Conservation (phyloP, 2,113 vertebrate genomes). For the Burhinus oedicnemus region DNA sequence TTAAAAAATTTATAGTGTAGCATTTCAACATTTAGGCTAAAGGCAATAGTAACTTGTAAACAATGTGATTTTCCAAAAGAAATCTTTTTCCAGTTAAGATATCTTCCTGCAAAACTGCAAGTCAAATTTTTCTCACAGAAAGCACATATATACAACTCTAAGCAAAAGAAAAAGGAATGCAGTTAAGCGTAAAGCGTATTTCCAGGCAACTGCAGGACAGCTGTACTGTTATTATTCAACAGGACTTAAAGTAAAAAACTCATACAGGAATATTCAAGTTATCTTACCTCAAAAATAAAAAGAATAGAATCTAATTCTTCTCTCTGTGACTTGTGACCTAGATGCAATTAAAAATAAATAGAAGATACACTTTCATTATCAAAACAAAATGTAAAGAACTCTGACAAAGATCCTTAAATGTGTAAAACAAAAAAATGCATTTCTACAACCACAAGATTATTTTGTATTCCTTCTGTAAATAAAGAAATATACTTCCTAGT, state of each 20-base stretch:
- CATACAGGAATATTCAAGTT: not conserved
- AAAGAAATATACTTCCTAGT: not conserved
- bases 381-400: not conserved
- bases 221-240: not conserved
- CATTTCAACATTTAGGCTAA: not conserved
- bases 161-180: not conserved
- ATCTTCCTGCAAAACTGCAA: not conserved
- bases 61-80: not conserved
- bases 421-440: not conserved
- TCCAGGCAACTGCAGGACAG: not conserved
- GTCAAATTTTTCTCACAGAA: not conserved
- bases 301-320: conserved; percentile 99
- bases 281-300: conserved; percentile 98
- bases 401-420: not conserved
- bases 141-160: not conserved
- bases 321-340: conserved; percentile 98
- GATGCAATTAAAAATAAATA: conserved; percentile 53
- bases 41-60: not conserved
- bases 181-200: not conserved
- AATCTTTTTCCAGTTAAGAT: not conserved
- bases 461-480: not conserved
- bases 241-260: not conserved
- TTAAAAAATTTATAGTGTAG: not conserved
- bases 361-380: not conserved
- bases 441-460: not conserved